A percentile compares a stretch with the other conserved stretches of the same genome.
Conservation (phyloP, 2,113 vertebrate genomes). For the Lepus americanus region DNA sequence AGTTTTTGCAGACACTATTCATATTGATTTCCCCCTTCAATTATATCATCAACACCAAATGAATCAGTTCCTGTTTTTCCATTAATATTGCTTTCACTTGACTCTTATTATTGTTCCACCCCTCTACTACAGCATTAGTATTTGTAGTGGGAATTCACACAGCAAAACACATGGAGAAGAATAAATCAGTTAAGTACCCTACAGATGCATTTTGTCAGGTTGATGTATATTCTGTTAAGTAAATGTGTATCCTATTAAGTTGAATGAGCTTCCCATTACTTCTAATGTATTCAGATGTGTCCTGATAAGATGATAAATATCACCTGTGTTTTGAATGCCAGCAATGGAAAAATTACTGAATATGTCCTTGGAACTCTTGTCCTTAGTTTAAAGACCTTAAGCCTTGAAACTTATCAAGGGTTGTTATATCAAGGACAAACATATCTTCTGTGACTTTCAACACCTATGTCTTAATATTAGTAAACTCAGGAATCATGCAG, state of each 20-base stretch:
- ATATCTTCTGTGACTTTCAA: not conserved
- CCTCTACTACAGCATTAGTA: not conserved
- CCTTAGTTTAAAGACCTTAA: not conserved
- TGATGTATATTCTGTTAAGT: not conserved
- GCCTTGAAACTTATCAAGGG: not conserved
- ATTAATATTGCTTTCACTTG: not conserved
- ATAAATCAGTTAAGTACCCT: constrained; percentile 1
- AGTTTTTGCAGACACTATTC: not conserved
- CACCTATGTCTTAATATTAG: not conserved
- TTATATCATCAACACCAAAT: not conserved
- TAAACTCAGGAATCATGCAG: not conserved
- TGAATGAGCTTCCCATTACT: not conserved
- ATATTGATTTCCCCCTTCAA: not conserved
- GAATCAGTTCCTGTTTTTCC: not conserved
- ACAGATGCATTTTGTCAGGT: not conserved
- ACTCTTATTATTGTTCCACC: not conserved
- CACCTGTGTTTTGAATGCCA: not conserved
- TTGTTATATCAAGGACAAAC: not conserved
- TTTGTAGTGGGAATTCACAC: not conserved
- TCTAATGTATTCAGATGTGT: not conserved
- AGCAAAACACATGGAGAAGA: not conserved
- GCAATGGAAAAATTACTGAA: not conserved
- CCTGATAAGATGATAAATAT: not conserved
- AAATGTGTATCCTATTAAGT: not conserved
- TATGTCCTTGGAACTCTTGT: not conserved